Base-by-base conservation (phyloP, 2,113 vertebrate genomes). In the Odocoileus hemionus region DNA sequence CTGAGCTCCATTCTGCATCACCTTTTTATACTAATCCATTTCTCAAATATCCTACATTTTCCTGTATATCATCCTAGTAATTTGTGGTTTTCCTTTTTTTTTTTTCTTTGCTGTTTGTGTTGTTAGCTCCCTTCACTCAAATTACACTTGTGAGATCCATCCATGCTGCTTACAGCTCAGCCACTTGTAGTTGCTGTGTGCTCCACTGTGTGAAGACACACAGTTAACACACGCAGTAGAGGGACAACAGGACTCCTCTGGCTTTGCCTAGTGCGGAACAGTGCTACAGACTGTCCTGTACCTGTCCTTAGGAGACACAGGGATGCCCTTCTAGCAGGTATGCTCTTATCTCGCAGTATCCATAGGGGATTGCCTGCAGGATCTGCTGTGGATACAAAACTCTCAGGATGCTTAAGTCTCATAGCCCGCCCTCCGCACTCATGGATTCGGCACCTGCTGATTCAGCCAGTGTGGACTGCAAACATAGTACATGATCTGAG, bases 371-470 rank as follows among this genome's bases (percentile, higher is more conserved):
- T 16, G 33, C n/a, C n/a, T 83, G 7, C 52, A 83, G 80, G 33
- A 36, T n/a, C 80, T 83, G 80, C 52, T 7, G 1, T 36, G 45
- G 16, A 80, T 19, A 21, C 45, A 33, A 33, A 52, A 80, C 45
- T 80, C 45, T 45, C 4, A 80, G 78, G 28, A 52, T 6, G 16
- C 45, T 7, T 17, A 52, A 80, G 45, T 11, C 33, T n/a, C 33
- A 8, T 5, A 36, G 79, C 12, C 50, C 1, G 11, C 47, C 79
- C 30, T 12, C 79, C 0, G 0, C 28, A 36, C 11, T 23, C 1
- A 8, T 1, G 3, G 50, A 36, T 26, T 83, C 7, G 7, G 33
- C 80, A n/a, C 30, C 78, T 36, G 50, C 19, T 23, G 33, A n/a
- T 8, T 36, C 19, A 55, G 30, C 79, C 50, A 7, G 33, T n/a